These are phyloP conservation scores for Thymallus thymallus DNA, from an alignment of 2,113 vertebrate species.

Conservation along the genomic window DNA sequence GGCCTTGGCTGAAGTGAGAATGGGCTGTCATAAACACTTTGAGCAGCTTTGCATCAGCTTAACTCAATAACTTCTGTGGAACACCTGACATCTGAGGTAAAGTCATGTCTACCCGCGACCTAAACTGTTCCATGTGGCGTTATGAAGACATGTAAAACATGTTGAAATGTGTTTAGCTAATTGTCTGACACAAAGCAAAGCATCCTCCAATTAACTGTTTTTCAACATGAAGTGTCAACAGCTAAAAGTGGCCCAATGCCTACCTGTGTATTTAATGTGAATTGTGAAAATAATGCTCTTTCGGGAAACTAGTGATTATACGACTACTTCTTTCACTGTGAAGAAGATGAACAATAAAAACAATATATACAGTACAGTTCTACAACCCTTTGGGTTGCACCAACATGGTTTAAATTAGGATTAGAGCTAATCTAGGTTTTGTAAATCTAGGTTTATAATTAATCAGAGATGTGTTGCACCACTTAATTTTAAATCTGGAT, in stretches of 20 bases:
- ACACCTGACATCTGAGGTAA: slow-evolving; percentile 18
- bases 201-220: background rate
- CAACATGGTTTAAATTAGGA: no score
- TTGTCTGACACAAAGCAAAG: background rate
- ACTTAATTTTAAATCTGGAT: no score
- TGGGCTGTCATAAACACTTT: background rate
- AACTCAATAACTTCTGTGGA: background rate
- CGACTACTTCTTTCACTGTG: background rate
- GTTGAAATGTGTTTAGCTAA: background rate
- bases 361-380: background rate
- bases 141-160: background rate
- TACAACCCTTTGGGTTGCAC: no score
- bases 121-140: background rate
- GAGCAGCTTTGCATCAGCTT: slow-evolving; percentile 4
- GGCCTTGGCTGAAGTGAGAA: background rate
- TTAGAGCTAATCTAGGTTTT: no score
- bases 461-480: no score
- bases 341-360: background rate
- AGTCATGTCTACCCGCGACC: slow-evolving; percentile 23
- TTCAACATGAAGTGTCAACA: background rate
- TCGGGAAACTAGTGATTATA: background rate
- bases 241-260: background rate
- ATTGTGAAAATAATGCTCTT: no score
- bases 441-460: no score
- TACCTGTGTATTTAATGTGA: background rate